Base-by-base conservation (phyloP, 2,113 vertebrate genomes). In the Calyptommatus sinebrachiatus region DNA sequence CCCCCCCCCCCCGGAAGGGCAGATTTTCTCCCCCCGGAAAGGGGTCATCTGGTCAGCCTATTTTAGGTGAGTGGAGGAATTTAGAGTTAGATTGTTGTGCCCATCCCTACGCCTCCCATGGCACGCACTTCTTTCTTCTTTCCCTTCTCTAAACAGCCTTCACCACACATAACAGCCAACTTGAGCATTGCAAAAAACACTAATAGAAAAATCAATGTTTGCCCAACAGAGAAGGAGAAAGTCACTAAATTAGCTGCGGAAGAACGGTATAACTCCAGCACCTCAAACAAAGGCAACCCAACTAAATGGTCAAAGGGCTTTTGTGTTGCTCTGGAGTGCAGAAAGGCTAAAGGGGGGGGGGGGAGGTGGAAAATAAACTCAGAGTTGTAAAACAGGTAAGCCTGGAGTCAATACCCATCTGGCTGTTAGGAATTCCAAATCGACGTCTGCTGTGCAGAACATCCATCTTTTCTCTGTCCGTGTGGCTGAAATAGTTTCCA, bases 201-300 rank as follows among this genome's bases (percentile, higher is more conserved):
- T 86, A 82, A 84, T 62, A 72, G 81, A 84, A 89, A 50, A 86
- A 83, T 72, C 86, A 79, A 21, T 83, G 29, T n/a, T 86, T 87
- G 31, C 53, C 78, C 79, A 84, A 80, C 60, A 26, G 63, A 83
- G 69, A 79, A 80, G 48, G 76, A 57, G 66, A 57, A 88, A 82
- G 10, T 18, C 18, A 77, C 69, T 48, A 70, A 80, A 70, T 48
- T 29, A 81, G 70, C 80, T 75, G 45, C 35, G 80, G 72, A 75
- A 75, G 53, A 22, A 45, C 14, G 1, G 57, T 78, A 70, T 81
- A 82, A 72, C 77, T 85, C 45, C 65, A 70, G 61, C 50, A 41
- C 48, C 81, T 80, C 61, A 83, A 67, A 78, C 78, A 79, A 71
- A 28, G 24, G 60, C 82, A 26, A 84, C 73, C 6, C 70, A 77